Conservation (phyloP, 2,888 invertebrate species). For the Galerucella nymphaeae region DNA sequence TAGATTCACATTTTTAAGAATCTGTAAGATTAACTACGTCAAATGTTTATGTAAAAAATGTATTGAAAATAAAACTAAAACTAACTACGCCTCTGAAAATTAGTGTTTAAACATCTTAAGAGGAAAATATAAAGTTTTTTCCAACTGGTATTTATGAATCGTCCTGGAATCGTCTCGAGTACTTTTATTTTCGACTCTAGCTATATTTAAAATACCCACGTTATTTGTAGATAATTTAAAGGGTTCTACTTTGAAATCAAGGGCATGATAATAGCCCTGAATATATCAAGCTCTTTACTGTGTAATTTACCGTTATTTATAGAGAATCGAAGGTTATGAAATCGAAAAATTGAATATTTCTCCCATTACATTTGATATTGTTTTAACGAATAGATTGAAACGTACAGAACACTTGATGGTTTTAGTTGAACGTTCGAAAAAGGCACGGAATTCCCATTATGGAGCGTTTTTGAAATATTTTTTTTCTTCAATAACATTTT, state of each 20-base stretch:
- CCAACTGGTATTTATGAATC: too few species aligned
- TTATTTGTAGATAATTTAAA: neutral
- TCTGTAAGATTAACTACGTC: too few species aligned
- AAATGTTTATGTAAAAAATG: too few species aligned
- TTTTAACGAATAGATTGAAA: constrained; percentile 2
- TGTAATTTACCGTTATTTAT: constrained; percentile 23
- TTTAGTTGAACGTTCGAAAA: too few species aligned
- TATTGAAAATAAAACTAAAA: too few species aligned
- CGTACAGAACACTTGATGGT: neutral
- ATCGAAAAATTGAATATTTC: constrained; percentile 4
- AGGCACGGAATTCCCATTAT: too few species aligned
- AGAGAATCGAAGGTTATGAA: constrained; percentile 27
- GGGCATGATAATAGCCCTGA: constrained; percentile 24
- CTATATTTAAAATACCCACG: neutral
- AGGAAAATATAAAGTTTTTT: too few species aligned
- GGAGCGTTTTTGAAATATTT: too few species aligned
- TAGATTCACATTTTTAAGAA: too few species aligned
- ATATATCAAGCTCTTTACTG: constrained; percentile 19
- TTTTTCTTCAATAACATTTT: neutral
- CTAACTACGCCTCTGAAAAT: too few species aligned
- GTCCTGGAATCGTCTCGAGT: too few species aligned
- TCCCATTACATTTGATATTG: neutral
- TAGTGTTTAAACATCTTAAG: too few species aligned
- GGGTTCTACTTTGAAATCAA: constrained; percentile 5
- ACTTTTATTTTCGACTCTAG: neutral